Evolutionary conservation across 2,797 vertebrate genomes (phyloP), one percentile per base, ranked within the genome.

Genomic region (Phalloptychus januarius): DNA sequence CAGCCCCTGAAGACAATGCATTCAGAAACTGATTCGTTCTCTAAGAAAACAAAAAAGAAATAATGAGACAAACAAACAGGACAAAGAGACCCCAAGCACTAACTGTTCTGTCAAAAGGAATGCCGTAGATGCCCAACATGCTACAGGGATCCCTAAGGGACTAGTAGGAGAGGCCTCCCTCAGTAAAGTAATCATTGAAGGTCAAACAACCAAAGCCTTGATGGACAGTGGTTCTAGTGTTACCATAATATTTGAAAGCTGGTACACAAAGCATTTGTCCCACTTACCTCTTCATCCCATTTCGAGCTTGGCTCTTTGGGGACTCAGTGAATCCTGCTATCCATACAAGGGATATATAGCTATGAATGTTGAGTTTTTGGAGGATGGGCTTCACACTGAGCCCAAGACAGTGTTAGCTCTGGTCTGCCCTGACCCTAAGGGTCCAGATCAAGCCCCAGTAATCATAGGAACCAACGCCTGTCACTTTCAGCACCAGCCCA

Each of bases 161-260:
- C 25, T 71, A 20, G 65, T 23, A 42, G 65, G 65, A 11, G 65
- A 42, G 65, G 36, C 36, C 7, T 40, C 36, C 36, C 20, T 69
- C 36, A 69, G 65, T 42, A 69, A 69, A 42, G 65, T 69, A 25
- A 42, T 69, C 38, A 69, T 69, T 69, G 65, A 69, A 25, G 65
- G 36, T n/a, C 65, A 42, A 3, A 36, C 18, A 7, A 42, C 18
- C 25, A n/a, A n/a, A 0, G 69, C 38, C 23, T 42, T 71, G 69
- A 71, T 71, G 69, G 69, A 71, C 42, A 71, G 69, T 28, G 69
- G 69, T 25, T 71, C 69, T n/a, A 42, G 23, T 28, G 69, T 71
- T 25, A 42, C 65, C 13, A 33, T 61, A 61, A 61, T 33, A 61
- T 61, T 61, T 33, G 58, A 61, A 18, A 61, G 58, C 28, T 61